Evolutionary conservation across 2,113 vertebrate species (phyloP).

Genomic region (Gila orcuttii): DNA sequence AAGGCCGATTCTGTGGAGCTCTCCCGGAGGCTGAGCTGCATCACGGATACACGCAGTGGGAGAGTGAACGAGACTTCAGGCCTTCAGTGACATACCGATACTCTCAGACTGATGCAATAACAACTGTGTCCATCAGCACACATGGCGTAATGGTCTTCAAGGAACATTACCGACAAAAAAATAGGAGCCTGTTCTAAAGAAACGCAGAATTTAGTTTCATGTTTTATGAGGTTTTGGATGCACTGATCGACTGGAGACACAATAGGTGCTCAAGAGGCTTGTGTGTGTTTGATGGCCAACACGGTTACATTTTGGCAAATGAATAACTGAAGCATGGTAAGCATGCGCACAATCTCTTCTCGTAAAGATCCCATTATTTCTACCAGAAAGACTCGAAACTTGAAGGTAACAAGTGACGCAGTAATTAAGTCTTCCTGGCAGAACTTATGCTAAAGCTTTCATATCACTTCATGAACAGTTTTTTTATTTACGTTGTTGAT

Average conservation of each 20-base stretch:
- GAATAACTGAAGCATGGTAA: neutral
- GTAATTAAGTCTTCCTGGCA: too few relatives aligned
- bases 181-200: neutral
- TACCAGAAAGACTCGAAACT: too few relatives aligned
- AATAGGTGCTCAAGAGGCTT: neutral
- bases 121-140: conserved; percentile 42
- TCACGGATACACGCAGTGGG: conserved; percentile 24
- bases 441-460: too few relatives aligned
- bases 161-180: neutral
- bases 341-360: neutral
- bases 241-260: conserved; percentile 23
- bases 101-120: conserved; percentile 44
- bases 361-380: neutral
- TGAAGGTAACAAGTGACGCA: too few relatives aligned
- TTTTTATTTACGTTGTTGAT: neutral
- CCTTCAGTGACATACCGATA: neutral
- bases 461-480: neutral
- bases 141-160: conserved; percentile 34
- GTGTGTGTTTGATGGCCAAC: neutral
- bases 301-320: neutral
- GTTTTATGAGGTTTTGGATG: neutral
- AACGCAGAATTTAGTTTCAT: conserved; percentile 29
- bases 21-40: conserved; percentile 29
- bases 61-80: conserved; percentile 22
- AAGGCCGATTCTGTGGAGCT: conserved; percentile 33